A percentile compares a stretch with the other conserved stretches of the same genome.
phyloP scores from a whole-genome alignment of 2,888 invertebrate species.

The Cosmia trapezina region DNA sequence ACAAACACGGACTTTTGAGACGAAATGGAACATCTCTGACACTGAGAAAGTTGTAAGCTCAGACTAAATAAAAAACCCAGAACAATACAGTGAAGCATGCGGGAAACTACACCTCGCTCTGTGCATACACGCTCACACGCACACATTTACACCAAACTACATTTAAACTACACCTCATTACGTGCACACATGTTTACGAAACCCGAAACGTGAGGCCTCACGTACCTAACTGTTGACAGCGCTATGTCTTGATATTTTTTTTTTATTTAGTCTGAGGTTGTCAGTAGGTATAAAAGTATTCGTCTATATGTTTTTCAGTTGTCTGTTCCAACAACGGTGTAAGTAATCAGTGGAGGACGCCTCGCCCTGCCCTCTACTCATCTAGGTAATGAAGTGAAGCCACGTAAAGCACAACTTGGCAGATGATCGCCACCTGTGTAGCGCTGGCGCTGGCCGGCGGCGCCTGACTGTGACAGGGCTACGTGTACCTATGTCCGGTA shows the following conservation, averaged over 20 bases:
- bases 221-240: no score
- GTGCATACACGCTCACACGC: no score
- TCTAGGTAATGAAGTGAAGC: slow-evolving; percentile 56
- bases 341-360: neutral
- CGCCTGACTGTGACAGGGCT: neutral
- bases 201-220: no score
- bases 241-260: no score
- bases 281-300: neutral
- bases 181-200: no score
- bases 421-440: slow-evolving; percentile 6
- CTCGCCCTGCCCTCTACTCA: neutral
- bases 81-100: no score
- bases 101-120: no score
- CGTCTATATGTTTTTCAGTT: neutral
- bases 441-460: neutral
- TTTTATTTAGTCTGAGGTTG: no score
- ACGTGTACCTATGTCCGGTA: neutral
- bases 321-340: neutral
- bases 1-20: neutral
- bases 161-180: no score
- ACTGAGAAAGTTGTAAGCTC: slow-evolving; percentile 13
- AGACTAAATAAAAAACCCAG: no score
- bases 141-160: no score
- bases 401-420: slow-evolving; percentile 38
- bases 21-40: neutral